Percentiles rank a stretch among this genome's conserved stretches.
Evolutionary conservation across 2,888 invertebrate genomes (phyloP).

Genomic region (Yponomeuta cagnagella): DNA sequence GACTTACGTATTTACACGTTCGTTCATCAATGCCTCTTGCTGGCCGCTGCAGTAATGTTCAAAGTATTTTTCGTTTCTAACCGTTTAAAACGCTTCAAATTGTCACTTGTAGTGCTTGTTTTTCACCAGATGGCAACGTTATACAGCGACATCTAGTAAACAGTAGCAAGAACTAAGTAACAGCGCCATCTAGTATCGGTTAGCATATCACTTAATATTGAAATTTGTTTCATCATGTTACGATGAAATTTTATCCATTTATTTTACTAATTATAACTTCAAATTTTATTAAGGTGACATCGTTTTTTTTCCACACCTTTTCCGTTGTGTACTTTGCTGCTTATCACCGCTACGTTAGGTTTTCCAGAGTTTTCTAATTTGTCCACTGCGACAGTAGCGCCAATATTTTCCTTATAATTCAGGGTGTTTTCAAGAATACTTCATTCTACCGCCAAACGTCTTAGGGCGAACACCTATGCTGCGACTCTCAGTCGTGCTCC

Average conservation of each 20-base stretch:
- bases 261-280: background rate
- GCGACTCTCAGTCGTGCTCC: conserved; percentile 42
- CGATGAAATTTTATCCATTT: background rate
- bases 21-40: too few species aligned
- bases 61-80: too few species aligned
- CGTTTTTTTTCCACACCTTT: background rate
- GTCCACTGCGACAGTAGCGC: conserved; percentile 59
- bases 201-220: conserved; percentile 23
- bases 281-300: background rate
- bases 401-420: conserved; percentile 71
- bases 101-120: background rate
- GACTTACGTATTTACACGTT: too few species aligned
- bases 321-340: background rate
- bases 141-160: background rate
- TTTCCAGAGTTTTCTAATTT: conserved; percentile 29
- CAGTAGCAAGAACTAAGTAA: background rate
- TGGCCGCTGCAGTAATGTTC: too few species aligned
- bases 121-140: background rate
- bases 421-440: conserved; percentile 70
- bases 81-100: too few species aligned
- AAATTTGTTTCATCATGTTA: background rate
- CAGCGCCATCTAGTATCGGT: conserved; percentile 36
- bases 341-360: background rate
- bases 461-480: conserved; percentile 61
- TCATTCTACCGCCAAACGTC: conserved; percentile 71